phyloP scores from a whole-genome alignment of 2,888 invertebrate species.

The Nephrotoma guestfalica region DNA sequence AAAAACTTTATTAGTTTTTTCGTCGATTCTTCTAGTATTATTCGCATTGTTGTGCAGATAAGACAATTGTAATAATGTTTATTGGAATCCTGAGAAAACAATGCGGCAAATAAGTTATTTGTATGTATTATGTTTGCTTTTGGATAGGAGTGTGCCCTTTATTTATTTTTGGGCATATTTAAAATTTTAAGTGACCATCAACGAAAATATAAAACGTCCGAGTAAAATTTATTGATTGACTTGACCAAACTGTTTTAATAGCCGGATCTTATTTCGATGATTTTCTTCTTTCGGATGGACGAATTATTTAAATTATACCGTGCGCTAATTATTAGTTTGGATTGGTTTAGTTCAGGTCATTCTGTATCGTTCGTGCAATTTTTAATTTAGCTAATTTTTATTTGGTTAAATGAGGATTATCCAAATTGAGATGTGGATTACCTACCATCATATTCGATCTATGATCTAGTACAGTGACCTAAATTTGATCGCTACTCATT shows the following conservation, averaged over 20 bases:
- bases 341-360: too few species aligned
- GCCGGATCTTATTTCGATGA: not conserved
- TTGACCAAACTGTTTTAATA: too few species aligned
- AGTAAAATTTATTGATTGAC: too few species aligned
- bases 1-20: not conserved
- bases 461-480: too few species aligned
- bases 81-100: not conserved
- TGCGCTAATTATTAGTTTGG: not conserved
- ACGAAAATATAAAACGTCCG: too few species aligned
- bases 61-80: not conserved
- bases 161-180: not conserved
- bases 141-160: too few species aligned
- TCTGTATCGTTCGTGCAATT: too few species aligned
- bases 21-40: not conserved
- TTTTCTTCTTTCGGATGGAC: not conserved
- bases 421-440: too few species aligned
- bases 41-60: not conserved
- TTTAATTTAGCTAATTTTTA: too few species aligned
- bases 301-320: not conserved
- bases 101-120: not conserved
- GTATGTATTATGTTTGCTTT: not conserved
- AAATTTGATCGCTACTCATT: too few species aligned
- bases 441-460: too few species aligned
- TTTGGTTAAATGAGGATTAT: too few species aligned
- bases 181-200: not conserved